Base-by-base conservation (phyloP, 1,140 invertebrate genomes). In the Ceratosolen fusciceps region DNA sequence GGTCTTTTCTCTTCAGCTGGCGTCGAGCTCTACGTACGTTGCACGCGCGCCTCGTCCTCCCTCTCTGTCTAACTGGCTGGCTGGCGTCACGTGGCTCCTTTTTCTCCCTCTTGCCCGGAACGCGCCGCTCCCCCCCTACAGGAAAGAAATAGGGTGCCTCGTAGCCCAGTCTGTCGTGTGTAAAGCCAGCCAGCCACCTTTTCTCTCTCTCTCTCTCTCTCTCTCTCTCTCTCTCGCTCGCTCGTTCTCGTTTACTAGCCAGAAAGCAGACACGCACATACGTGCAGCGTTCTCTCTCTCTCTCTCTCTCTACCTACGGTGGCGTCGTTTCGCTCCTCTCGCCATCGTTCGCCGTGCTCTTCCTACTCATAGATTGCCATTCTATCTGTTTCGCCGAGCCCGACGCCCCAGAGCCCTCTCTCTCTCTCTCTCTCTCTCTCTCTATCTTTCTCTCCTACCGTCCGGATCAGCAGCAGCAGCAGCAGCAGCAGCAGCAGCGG, bases 261-360 rank as follows among this genome's bases (percentile, higher is more conserved):
- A 79, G 79, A 77, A 79, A 58, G 54, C 77, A 47, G 43, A 47
- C 43, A 5, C 54, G n/a, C 54, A 43, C 74, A 70, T 81, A 16
- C 72, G 70, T 65, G n/a, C 68, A 60, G 80, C 74, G 80, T 49
- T 79, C n/a, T n/a, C n/a, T n/a, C n/a, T n/a, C n/a, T n/a, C 67
- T 68, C 39, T 19, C 74, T 67, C 39, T n/a, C 14, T 60, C 56
- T 9, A 16, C 9, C 60, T 2, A 31, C 54, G 14, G 24, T 29
- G 56, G 24, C 24, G 56, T 29, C 56, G 56, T 29, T 9, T 21
- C 10, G 9, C 14, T 31, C 56, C 26, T 10, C 56, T 14, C 2
- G 9, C 56, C 56, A 19, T 31, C 37, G 21, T 8, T 52, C 21
- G 9, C 52, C 4, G 24, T n/a, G n/a, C n/a, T n/a, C n/a, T n/a